Evolutionary conservation across 1,140 invertebrate genomes (phyloP), one percentile per base, ranked within the genome.

Genomic region (Drosophila burlai): DNA sequence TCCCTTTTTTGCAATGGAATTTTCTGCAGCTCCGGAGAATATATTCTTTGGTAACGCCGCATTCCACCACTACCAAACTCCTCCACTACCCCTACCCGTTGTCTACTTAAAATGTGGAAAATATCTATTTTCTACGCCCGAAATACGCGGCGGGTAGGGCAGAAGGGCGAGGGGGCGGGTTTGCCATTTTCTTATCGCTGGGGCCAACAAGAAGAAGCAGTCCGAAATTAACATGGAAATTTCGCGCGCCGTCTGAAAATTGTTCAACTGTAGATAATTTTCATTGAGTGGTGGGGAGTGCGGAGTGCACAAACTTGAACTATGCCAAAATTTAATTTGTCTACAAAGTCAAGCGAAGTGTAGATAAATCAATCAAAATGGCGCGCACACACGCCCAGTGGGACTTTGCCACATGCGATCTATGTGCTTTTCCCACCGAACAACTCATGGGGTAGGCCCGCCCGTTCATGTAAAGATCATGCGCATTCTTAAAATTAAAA

Each of bases 91-190:
- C 11, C 31, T 7, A 0, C 42, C 47, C 54, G 76, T 58, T 76
- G 85, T 84, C 82, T 90, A 90, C 85, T 90, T 90, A 90, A 90
- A 90, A 90, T 80, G 85, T 90, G 66, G 86, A 90, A 90, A 90
- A 90, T 90, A 90, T 90, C 79, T 90, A 90, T 90, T 85, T 90
- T 76, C 81, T 80, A 82, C 85, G 85, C 78, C 74, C 66, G 84
- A 73, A 90, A 84, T 69, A 78, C 68, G 73, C 67, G 69, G 59
- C 52, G 76, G 59, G n/a, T 15, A 29, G 11, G 10, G 29, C 15
- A 7, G 8, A 16, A 1, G 13, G 49, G n/a, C 4, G 11, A 5
- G 11, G 1, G 1, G 15, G 16, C n/a, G 18, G 11, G 11, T 10
- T 68, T 45, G 76, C 63, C 76, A 73, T 80, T 85, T 76, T 80